These are phyloP conservation scores for Linurgus olivaceus DNA, from an alignment of 2,797 vertebrate genomes.

Conservation along the genomic window DNA sequence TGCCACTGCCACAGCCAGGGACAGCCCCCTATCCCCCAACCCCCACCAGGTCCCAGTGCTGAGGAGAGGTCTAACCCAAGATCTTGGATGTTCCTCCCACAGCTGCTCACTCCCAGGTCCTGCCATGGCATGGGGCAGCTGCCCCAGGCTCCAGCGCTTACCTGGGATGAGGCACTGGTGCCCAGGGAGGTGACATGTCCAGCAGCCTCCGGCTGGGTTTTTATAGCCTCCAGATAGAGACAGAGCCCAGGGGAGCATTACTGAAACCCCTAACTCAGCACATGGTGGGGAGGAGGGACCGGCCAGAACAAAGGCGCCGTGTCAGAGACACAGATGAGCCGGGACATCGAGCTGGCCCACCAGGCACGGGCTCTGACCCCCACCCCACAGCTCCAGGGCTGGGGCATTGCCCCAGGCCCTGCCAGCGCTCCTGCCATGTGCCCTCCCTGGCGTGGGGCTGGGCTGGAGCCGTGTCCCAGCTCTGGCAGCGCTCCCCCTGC, in stretches of 20 bases:
- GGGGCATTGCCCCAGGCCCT: accelerated
- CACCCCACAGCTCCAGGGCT: accelerated
- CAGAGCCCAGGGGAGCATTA: slow-evolving; percentile 52
- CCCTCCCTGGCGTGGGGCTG: accelerated
- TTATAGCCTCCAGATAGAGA: slow-evolving; percentile 88
- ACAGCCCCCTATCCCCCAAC: accelerated
- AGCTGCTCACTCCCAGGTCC: not conserved
- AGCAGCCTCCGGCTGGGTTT: slow-evolving; percentile 61
- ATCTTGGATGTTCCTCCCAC: not conserved
- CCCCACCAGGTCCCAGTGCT: accelerated
- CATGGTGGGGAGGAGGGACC: slow-evolving; percentile 72
- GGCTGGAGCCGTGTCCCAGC: not conserved
- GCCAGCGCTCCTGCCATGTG: accelerated
- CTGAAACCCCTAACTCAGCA: slow-evolving; percentile 87
- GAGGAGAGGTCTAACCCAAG: accelerated
- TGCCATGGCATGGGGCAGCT: not conserved
- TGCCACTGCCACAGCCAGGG: not conserved
- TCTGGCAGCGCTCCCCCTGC: not conserved
- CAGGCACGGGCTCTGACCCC: not conserved
- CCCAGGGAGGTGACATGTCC: slow-evolving; percentile 7
- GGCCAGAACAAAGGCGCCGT: slow-evolving; percentile 48
- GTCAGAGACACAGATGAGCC: slow-evolving; percentile 76
- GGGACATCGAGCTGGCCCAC: not conserved
- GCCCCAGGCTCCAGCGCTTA: not conserved
- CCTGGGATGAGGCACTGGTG: slow-evolving; percentile 20